Base-by-base conservation (phyloP, 23 tunicate species). In the Aplidium turbinatum region DNA sequence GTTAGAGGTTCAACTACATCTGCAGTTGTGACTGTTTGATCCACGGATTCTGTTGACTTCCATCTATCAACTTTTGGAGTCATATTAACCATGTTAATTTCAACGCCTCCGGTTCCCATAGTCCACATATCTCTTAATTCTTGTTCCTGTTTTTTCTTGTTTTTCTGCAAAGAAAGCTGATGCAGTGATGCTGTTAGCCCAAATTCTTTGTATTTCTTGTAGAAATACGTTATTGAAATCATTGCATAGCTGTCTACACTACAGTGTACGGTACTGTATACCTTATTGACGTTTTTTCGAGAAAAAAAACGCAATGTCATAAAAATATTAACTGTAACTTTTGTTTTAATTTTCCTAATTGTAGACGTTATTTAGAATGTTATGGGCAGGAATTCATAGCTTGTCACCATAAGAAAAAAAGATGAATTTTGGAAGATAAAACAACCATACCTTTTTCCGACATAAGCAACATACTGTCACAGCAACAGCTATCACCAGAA, bases 61-160 rank as follows among this genome's bases (percentile, higher is more conserved):
- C 72, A 65, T 2, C 50, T 2, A 36, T 65, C 38, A 4, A 4
- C 3, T 6, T 65, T 36, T 4, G 72, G 5, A 11, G 72, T 38
- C 13, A 65, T 38, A 28, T 38, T 65, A 4, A 65, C 38, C 72
- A 65, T 65, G 20, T 48, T 48, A 18, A 65, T 26, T 36, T 65
- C 72, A 2, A 26, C 50, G 18, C 72, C 72, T 38, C 72, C 72
- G 19, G 72, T 65, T 35, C 50, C 50, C 20, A 35, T 9, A 65
- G 48, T 11, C 72, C 72, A 65, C 72, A 65, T 65, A 18, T 35
- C 48, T 7, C n/a, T n/a, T n/a, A n/a, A n/a, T n/a, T n/a, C n/a
- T n/a, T n/a, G n/a, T n/a, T 65, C 72, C 21, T 36, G 4, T 50
- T 36, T 65, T 18, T 38, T 35, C 50, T 65, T 36, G 13, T 35